Conservation (phyloP, 1,140 invertebrate species). For the Drosophila suzukii region DNA sequence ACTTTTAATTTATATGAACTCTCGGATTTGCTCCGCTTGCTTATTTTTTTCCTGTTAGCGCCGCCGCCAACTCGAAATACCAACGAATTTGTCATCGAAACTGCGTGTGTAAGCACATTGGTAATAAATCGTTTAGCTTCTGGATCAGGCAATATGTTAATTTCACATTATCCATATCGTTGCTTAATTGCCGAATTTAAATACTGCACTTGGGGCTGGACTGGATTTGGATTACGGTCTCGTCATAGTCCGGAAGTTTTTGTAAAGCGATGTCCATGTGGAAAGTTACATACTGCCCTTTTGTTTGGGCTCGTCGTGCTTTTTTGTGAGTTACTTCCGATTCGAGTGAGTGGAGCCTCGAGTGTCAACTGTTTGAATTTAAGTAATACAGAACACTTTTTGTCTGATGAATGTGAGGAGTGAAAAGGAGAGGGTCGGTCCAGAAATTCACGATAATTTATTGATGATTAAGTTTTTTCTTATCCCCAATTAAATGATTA, state of each 20-base stretch:
- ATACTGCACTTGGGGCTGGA: conserved; percentile 23
- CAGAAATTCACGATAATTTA: neutral
- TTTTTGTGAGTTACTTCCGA: conserved; percentile 34
- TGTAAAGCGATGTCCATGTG: conserved; percentile 8
- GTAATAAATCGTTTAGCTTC: conserved; percentile 33
- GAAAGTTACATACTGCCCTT: conserved; percentile 25
- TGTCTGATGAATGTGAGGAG: conserved; percentile 22
- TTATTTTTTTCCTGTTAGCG: conserved; percentile 13
- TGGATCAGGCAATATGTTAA: conserved; percentile 34
- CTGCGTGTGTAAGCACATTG: conserved; percentile 5
- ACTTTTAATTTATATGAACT: conserved; percentile 53
- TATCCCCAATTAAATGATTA: too few species aligned
- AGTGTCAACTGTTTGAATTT: conserved; percentile 40
- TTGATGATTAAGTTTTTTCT: too few species aligned
- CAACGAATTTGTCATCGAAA: conserved; percentile 45
- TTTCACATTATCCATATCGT: conserved; percentile 21
- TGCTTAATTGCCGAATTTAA: conserved; percentile 46
- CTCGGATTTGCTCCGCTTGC: conserved; percentile 26
- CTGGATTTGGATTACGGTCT: conserved; percentile 11
- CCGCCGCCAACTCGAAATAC: conserved; percentile 15
- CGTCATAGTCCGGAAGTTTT: conserved; percentile 36
- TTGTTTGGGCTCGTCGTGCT: conserved; percentile 10
- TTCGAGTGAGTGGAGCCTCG: conserved; percentile 33
- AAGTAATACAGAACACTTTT: conserved; percentile 18
- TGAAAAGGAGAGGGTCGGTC: conserved; percentile 21